These are phyloP conservation scores for Micrastur ruficollis DNA, from an alignment of 2,797 vertebrate species.

Conservation along the genomic window DNA sequence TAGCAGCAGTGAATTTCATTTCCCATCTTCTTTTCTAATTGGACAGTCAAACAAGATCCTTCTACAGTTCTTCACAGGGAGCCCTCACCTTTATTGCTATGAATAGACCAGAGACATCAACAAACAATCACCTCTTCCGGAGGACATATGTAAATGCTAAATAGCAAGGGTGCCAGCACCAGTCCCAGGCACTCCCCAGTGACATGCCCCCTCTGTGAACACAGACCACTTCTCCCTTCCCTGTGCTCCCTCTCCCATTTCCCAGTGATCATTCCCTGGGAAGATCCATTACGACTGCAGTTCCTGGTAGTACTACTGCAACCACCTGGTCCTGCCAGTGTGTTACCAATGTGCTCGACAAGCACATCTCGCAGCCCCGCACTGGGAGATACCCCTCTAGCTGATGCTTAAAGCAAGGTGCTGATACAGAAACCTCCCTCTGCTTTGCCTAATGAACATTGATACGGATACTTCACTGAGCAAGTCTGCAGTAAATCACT, in stretches of 20 bases:
- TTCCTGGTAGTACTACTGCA: too few relatives aligned
- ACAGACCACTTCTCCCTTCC: neutral
- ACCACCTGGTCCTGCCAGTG: neutral
- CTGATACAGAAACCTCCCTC: neutral
- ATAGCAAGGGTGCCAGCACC: neutral
- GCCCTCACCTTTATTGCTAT: neutral
- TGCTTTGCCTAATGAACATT: neutral
- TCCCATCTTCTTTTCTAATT: neutral
- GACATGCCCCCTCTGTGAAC: neutral
- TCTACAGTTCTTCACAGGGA: neutral
- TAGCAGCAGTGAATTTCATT: neutral
- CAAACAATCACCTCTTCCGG: neutral
- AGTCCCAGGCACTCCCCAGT: neutral
- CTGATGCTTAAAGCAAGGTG: neutral
- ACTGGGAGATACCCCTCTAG: neutral
- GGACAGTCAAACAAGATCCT: neutral
- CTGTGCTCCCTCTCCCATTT: neutral
- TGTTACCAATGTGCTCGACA: fast-evolving
- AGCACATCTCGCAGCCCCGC: neutral
- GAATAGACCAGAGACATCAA: neutral
- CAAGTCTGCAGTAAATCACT: neutral
- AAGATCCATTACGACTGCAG: neutral
- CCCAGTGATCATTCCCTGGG: neutral
- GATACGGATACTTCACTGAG: neutral
- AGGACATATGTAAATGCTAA: neutral